A percentile compares a stretch with the other conserved stretches of the same genome.
Conservation (phyloP, 2,113 vertebrate genomes). For the Pseudopodoces humilis region DNA sequence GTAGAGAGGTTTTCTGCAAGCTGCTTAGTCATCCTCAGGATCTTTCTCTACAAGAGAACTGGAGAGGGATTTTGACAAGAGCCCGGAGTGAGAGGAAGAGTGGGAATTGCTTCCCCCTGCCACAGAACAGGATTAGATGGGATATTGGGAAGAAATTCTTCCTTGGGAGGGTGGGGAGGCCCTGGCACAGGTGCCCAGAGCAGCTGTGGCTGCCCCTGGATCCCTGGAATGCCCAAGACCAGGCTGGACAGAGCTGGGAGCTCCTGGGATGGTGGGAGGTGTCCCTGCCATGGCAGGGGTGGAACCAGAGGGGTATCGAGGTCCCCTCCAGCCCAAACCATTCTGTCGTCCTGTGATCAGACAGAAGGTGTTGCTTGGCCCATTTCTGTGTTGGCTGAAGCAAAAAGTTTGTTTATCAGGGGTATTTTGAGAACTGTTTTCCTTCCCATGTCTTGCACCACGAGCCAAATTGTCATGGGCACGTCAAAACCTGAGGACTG, state of each 20-base stretch:
- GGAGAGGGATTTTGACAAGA: not conserved
- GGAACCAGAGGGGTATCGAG: not conserved
- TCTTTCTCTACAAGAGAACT: not conserved
- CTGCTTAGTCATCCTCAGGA: not conserved
- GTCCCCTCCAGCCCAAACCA: not conserved
- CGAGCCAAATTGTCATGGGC: rapidly evolving
- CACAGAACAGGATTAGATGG: not conserved
- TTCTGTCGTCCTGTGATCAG: not conserved
- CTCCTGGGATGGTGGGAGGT: rapidly evolving
- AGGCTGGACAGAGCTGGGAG: not conserved
- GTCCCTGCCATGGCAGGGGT: not conserved
- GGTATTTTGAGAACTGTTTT: not conserved
- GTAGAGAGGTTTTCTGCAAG: not conserved
- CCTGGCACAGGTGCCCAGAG: not conserved
- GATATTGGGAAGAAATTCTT: not conserved
- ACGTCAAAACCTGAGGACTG: not conserved
- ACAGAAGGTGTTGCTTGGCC: not conserved
- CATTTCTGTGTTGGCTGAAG: not conserved
- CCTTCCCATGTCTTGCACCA: rapidly evolving
- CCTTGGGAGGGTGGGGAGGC: rapidly evolving
- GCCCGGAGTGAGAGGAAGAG: not conserved
- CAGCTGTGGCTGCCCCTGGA: not conserved
- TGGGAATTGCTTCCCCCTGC: not conserved
- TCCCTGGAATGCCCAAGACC: not conserved
- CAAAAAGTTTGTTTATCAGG: not conserved